Evolutionary conservation across 2,888 invertebrate species (phyloP), one percentile per base, ranked within the genome.

Genomic region (Spatulosminthurus flaviceps): DNA sequence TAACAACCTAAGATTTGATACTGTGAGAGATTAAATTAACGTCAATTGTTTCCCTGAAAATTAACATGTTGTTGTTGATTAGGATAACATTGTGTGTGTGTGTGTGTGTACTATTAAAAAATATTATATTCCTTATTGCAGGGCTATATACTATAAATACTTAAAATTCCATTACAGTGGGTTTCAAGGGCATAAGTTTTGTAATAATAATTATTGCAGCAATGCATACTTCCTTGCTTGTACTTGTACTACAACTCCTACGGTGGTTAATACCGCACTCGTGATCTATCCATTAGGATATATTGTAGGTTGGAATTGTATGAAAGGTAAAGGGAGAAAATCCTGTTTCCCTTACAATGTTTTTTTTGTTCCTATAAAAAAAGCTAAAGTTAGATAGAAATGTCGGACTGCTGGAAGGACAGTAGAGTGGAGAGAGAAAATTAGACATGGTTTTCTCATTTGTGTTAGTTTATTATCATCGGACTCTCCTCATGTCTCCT

Each of bases 381-480:
- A 19, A 51, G n/a, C 51, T 51, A 13, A 51, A 19, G 51, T 51
- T 19, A n/a, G 51, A 51, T 19, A 19, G 51, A 51, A 19, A 51
- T 19, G 19, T 51, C 51, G 9, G 16, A 51, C 41, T 41, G 7
- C 41, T 7, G 16, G 9, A n/a, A n/a, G 51, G 41, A 21, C 22
- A 34, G 41, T 29, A 34, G 67, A n/a, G n/a, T n/a, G n/a, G n/a
- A n/a, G n/a, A n/a, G n/a, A n/a, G 19, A 26, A 67, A 28, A 67
- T 67, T 67, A 67, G 67, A 67, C 67, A 67, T 26, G 67, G 67
- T 28, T 67, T 67, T 67, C 28, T 67, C 67, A 67, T 67, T 67
- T 26, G 26, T 13, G 29, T 26, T 19, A 13, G 22, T 13, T 1
- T 67, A 29, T 67, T n/a, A n/a, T 67, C 24, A 28, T 26, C 24